Percentiles rank a stretch among this genome's conserved stretches.
These are phyloP conservation scores for Monopis laevigella DNA, from an alignment of 2,888 invertebrate genomes.

Conservation along the genomic window DNA sequence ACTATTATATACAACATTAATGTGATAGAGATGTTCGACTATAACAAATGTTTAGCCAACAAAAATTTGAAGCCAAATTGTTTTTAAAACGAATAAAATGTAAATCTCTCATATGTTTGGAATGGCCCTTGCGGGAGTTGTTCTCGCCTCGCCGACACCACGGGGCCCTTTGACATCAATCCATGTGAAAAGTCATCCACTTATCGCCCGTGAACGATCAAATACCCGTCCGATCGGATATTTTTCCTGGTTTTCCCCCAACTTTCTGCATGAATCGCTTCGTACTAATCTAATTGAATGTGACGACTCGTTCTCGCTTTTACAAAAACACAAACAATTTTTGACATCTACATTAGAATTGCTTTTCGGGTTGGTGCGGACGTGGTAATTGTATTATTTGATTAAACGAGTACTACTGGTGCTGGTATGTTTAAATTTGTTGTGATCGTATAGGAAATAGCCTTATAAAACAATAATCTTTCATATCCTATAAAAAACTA, in stretches of 20 bases:
- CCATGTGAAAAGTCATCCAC: constrained; percentile 64
- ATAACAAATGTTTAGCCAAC: too few relatives aligned
- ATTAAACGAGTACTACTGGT: too few relatives aligned
- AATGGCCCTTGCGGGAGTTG: constrained; percentile 23
- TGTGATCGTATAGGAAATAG: too few relatives aligned
- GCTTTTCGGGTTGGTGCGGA: too few relatives aligned
- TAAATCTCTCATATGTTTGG: background rate
- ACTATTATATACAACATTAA: too few relatives aligned
- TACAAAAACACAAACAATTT: constrained; percentile 40
- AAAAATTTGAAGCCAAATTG: too few relatives aligned
- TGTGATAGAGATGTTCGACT: too few relatives aligned
- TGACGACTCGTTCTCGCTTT: constrained; percentile 23
- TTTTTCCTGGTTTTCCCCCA: constrained; percentile 63
- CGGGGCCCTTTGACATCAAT: constrained; percentile 57
- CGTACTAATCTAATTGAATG: constrained; percentile 60
- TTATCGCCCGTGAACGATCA: constrained; percentile 55
- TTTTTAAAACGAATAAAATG: background rate
- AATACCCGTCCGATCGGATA: constrained; percentile 35
- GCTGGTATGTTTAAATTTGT: too few relatives aligned
- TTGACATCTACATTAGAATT: constrained; percentile 34
- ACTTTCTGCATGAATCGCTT: constrained; percentile 47
- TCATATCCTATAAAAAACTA: too few relatives aligned
- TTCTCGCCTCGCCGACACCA: constrained; percentile 36
- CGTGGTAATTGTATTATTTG: too few relatives aligned
- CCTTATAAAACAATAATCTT: too few relatives aligned